Evolutionary conservation across 2,888 invertebrate genomes (phyloP).

Genomic region (Podotricha telesiphe): DNA sequence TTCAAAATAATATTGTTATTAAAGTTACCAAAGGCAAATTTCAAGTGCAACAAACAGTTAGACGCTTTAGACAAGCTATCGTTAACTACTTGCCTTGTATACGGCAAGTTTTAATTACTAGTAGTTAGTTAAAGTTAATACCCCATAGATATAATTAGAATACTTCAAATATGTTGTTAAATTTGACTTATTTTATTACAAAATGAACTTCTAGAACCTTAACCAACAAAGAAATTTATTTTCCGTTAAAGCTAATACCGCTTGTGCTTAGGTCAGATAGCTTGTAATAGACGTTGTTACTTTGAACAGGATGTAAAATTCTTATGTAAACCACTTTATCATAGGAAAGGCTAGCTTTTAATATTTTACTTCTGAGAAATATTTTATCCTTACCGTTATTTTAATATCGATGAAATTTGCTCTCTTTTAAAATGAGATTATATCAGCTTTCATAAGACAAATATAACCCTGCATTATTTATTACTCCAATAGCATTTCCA

Average conservation of each 20-base stretch:
- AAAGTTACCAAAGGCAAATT: conserved; percentile 10
- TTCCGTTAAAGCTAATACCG: background rate
- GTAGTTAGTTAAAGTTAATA: conserved; percentile 2
- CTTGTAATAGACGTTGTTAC: background rate
- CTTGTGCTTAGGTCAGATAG: background rate
- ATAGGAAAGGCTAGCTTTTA: background rate
- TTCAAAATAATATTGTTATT: conserved; percentile 2
- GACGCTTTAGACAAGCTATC: conserved; percentile 8
- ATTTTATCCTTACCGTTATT: background rate
- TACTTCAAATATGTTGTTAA: background rate
- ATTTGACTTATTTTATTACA: conserved; percentile 9
- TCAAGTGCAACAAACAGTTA: conserved; percentile 15
- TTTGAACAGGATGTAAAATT: background rate
- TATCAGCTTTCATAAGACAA: too few relatives aligned
- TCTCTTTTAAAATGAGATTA: background rate
- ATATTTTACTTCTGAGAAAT: background rate
- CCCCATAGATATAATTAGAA: conserved; percentile 7
- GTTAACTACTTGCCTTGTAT: conserved; percentile 16
- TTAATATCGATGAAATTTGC: background rate
- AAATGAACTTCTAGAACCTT: background rate
- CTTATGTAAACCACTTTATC: background rate
- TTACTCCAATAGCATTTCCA: too few relatives aligned
- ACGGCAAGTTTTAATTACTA: conserved; percentile 17
- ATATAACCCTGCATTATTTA: too few relatives aligned
- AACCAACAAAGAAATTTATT: background rate